phyloP scores from a whole-genome alignment of 1,140 invertebrate species.

The Hyphantria cunea region DNA sequence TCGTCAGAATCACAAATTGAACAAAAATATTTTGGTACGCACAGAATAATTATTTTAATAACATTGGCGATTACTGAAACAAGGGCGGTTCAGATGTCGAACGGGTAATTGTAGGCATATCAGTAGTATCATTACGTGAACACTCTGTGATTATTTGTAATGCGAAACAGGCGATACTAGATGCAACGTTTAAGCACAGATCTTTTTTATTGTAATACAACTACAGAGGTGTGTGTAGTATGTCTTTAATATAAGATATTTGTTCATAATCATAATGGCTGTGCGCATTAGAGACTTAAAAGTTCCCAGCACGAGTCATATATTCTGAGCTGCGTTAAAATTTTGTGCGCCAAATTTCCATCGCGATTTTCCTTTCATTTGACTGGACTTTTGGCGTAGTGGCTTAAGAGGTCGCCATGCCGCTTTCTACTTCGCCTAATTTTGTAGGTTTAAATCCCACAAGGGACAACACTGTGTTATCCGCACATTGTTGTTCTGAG shows the following conservation, averaged over 20 bases:
- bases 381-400: too few species aligned
- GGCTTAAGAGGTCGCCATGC: too few species aligned
- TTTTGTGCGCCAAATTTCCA: neutral
- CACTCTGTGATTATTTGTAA: neutral
- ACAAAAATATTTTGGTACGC: neutral
- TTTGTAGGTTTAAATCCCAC: too few species aligned
- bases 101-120: neutral
- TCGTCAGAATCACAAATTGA: constrained; percentile 16
- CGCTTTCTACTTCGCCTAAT: too few species aligned
- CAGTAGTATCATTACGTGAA: neutral
- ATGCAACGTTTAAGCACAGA: neutral
- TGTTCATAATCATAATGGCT: neutral
- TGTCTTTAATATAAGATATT: neutral
- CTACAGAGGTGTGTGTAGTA: too few species aligned
- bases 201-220: too few species aligned
- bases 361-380: neutral
- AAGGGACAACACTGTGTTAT: too few species aligned
- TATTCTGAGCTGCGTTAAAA: neutral
- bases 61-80: constrained; percentile 18
- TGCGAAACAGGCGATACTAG: neutral
- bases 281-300: too few species aligned
- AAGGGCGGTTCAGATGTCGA: constrained; percentile 27
- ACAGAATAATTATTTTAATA: constrained; percentile 31
- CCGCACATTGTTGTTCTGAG: too few species aligned
- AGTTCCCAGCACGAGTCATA: too few species aligned